Evolutionary conservation across 2,113 vertebrate species (phyloP), one percentile per base, ranked within the genome.

Genomic region (Jaculus jaculus): DNA sequence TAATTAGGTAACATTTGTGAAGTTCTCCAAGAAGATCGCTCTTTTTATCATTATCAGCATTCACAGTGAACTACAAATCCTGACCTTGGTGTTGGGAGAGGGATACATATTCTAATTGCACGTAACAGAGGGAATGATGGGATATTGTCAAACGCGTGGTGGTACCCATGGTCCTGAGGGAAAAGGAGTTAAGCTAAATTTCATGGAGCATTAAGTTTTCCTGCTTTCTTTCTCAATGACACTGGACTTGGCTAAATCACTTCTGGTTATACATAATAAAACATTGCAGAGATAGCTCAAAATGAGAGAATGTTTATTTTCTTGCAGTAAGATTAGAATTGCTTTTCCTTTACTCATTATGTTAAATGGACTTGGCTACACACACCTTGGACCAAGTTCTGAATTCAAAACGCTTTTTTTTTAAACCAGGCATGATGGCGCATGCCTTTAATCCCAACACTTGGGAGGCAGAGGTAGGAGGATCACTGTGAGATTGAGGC

Each of bases 1-100:
- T 93, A 95, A 92, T 96, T 97, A 96, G 78, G 80, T 78, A 77
- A 63, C 39, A 7, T 91, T 93, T 89, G 74, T 83, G 80, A 94
- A 85, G 69, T 75, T 73, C 87, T 96, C 81, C 74, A 47, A 87
- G 77, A 78, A 61, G 71, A 89, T 39, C 71, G 23, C 71, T 95
- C 92, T 94, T 11, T 88, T 91, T 92, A 79, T 88, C 93, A 73
- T 93, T 82, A 72, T 90, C 72, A 89, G 37, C 73, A 12, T 94
- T 93, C 66, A 77, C 87, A 68, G 65, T 73, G 78, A 93, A 65
- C 32, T 85, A 3, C 16, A 26, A 58, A 82, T 47, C 24, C 42
- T 0, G 2, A 32, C 28, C 85, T 92, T 79, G 90, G 39, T 71
- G 11, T 39, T 13, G 2, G 85, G 58, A 39, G 26, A 77, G n/a